Percentiles rank a stretch among this genome's conserved stretches.
Conservation (phyloP, 2,113 vertebrate species). For the Alosa alosa region DNA sequence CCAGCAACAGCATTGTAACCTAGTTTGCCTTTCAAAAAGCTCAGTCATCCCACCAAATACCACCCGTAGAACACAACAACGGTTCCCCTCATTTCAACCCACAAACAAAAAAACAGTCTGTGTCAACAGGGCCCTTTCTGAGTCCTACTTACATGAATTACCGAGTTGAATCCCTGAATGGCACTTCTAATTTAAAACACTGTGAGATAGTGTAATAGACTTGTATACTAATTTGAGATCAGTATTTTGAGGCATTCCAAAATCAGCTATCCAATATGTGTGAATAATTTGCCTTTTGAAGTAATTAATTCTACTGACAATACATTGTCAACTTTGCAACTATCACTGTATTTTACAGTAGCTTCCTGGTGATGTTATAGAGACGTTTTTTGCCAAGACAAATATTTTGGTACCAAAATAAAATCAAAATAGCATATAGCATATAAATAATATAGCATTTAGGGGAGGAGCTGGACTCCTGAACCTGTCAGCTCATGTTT, state of each 20-base stretch:
- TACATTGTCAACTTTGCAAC: neutral
- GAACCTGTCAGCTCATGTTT: neutral
- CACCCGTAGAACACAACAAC: neutral
- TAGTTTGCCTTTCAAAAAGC: slow-evolving; percentile 12
- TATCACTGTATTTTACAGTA: neutral
- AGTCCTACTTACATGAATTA: slow-evolving; percentile 44
- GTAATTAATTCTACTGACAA: no score
- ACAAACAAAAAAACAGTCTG: neutral
- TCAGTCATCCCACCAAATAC: neutral
- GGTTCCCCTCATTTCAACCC: neutral
- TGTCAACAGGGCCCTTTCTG: slow-evolving; percentile 16
- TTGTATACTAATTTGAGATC: no score
- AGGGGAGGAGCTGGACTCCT: slow-evolving; percentile 37
- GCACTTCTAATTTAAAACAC: no score
- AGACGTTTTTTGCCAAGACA: neutral
- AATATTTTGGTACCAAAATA: neutral
- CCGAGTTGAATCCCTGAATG: neutral
- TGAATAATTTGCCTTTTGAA: neutral
- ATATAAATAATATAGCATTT: neutral
- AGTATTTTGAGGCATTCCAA: neutral
- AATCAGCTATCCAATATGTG: neutral
- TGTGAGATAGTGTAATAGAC: no score
- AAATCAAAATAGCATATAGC: neutral
- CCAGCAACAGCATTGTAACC: neutral
- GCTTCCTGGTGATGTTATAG: neutral